Evolutionary conservation across 2,113 vertebrate genomes (phyloP).

Genomic region (Oryzias javanicus): DNA sequence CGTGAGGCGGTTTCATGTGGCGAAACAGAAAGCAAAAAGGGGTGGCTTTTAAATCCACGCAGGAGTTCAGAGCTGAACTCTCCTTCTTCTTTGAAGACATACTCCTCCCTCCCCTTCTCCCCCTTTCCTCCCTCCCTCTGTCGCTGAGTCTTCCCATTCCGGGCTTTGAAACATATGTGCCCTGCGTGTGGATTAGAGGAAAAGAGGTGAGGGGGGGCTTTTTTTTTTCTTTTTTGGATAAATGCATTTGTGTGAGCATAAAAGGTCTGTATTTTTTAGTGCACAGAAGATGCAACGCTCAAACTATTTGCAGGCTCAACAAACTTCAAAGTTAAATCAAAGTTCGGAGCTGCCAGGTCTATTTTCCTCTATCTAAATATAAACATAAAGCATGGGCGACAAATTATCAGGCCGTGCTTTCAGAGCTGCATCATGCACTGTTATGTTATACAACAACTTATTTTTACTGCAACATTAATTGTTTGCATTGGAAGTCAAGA

Average conservation of each 20-base stretch:
- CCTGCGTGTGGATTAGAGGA: conserved; percentile 19
- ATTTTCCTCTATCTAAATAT: too few species aligned
- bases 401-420: too few species aligned
- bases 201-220: conserved; percentile 5
- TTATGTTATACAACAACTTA: too few species aligned
- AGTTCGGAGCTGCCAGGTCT: too few species aligned
- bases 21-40: conserved; percentile 10
- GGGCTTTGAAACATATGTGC: conserved; percentile 48
- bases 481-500: too few species aligned
- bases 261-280: neutral
- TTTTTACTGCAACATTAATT: too few species aligned
- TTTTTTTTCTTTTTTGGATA: conserved; percentile 16
- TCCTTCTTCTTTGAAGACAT: conserved; percentile 33
- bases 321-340: too few species aligned
- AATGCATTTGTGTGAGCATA: neutral
- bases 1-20: conserved; percentile 19
- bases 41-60: conserved; percentile 33
- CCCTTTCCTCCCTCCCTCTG: conserved; percentile 22
- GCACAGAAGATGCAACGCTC: too few species aligned
- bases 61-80: conserved; percentile 30
- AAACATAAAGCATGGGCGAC: too few species aligned
- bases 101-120: conserved; percentile 25
- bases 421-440: too few species aligned
- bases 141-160: conserved; percentile 38
- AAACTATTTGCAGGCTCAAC: too few species aligned